Evolutionary conservation across 2,888 invertebrate genomes (phyloP), one percentile per base, ranked within the genome.

Genomic region (Pseudanteris insignis): DNA sequence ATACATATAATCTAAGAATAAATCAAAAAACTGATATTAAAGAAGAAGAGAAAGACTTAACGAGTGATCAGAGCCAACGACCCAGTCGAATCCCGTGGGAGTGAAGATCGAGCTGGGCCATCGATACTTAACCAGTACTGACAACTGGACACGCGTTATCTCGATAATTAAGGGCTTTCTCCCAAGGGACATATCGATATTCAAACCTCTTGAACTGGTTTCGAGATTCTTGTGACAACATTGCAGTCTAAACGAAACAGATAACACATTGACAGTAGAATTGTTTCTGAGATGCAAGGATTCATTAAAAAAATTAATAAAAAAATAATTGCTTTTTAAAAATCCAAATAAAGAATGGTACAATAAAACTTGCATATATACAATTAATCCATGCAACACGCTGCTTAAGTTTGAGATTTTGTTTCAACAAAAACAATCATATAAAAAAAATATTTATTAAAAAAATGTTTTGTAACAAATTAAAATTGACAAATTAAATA

Each of bases 131-230:
- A 70, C 55, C 67, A 46, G 62, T 67, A 67, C 68, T 67, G 70
- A 69, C 69, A 71, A 50, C 61, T 65, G 67, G 66, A 73, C 70
- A 68, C 67, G 64, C 70, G 69, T 73, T 73, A 73, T 73, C 70
- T 73, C 65, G 64, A 70, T 73, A 73, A 73, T 73, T 73, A 73
- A 68, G 64, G 62, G 63, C 67, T 70, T 70, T 72, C 67, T 65
- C 65, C 46, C 60, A 50, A 47, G 63, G 66, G 38, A 63, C 62
- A 57, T 70, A 70, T 68, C 68, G 67, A 67, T 68, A 65, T 57
- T 62, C 65, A 53, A 63, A 61, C 66, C 62, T 65, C 63, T 60
- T 65, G 64, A 68, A 72, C 69, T 71, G 70, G 70, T 69, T 69
- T 64, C 55, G 44, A 65, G 64, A 70, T 70, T 66, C 67, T 63